Percentiles rank a stretch among this genome's conserved stretches.
These are phyloP conservation scores for Hyles euphorbiae DNA, from an alignment of 1,140 invertebrate species.

Conservation along the genomic window DNA sequence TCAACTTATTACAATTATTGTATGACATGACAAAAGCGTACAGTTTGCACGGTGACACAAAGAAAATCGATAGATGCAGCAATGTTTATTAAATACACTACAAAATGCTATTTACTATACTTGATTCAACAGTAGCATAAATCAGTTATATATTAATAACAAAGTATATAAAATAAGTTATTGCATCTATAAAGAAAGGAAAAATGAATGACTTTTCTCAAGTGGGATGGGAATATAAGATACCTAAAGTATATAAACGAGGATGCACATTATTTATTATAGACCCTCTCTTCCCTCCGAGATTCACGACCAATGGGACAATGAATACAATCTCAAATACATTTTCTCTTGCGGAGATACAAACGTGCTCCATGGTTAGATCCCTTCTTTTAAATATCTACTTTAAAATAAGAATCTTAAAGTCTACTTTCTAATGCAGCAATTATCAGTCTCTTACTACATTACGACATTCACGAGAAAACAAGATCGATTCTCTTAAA, in stretches of 20 bases:
- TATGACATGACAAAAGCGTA: too few species aligned
- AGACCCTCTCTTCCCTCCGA: conserved; percentile 32
- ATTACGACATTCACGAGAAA: conserved; percentile 26
- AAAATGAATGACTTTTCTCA: too few species aligned
- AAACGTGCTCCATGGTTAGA: conserved; percentile 41
- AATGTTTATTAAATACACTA: too few species aligned
- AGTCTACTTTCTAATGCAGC: conserved; percentile 13
- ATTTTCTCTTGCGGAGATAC: conserved; percentile 53
- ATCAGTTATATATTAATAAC: too few species aligned
- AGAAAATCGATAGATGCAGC: too few species aligned
- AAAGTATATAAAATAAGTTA: too few species aligned
- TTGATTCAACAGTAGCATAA: too few species aligned
- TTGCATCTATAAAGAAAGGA: too few species aligned
- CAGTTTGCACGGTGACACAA: too few species aligned
- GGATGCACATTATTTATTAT: conserved; percentile 6
- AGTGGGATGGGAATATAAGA: too few species aligned
- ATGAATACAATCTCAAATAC: conserved; percentile 43
- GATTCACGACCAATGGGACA: conserved; percentile 49
- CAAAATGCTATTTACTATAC: too few species aligned
- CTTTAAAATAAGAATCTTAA: neutral
- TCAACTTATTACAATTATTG: too few species aligned
- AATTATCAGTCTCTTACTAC: conserved; percentile 22
- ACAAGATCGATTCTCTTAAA: conserved; percentile 71
- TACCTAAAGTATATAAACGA: neutral
- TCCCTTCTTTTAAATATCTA: conserved; percentile 11